Base-by-base conservation (phyloP, 1,140 invertebrate species). In the Tenebrio molitor region DNA sequence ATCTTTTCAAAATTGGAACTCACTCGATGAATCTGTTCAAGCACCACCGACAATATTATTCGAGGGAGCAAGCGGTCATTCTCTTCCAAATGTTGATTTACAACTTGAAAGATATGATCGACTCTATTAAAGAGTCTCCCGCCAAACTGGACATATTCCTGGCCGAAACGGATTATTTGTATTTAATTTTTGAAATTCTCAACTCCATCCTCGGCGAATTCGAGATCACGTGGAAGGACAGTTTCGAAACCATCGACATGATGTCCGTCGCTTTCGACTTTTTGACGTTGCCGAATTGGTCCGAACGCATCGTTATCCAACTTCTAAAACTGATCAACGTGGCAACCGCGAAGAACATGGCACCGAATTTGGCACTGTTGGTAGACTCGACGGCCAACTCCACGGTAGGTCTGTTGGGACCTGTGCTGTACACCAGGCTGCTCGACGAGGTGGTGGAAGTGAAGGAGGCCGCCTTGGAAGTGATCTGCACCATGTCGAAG, bases 401-500 rank as follows among this genome's bases (percentile, higher is more conserved):
- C 1, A 83, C 88, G 0, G 86, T 92, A 78, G 85, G 87, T 70
- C 86, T 88, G 36, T 81, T 93, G 0, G 91, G 89, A 0, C 84
- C 87, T 44, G 88, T 90, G 0, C 84, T 93, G 0, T 88, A 87
- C 4, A 88, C 87, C 81, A 89, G 90, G 76, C 83, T 92, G 77
- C 88, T 91, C 36, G 91, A 93, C 77, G 79, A 85, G 5, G 84
- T 88, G 36, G 93, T 91, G 91, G 91, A 92, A 80, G 87, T 93
- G 3, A 84, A 90, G 41, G 91, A 93, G 74, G 91, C 89, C 1
- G 89, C 90, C 0, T 78, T 93, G 2, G 91, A 93, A 82, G 82
- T 92, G 25, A 79, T 92, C 8, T 88, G 87, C 17, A 89, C 90
- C 0, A 89, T 92, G 74, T 88, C 89, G 0, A 83, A 84, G 23